phyloP scores from a whole-genome alignment of 1,140 invertebrate genomes.

The Neotoxoptera formosana region DNA sequence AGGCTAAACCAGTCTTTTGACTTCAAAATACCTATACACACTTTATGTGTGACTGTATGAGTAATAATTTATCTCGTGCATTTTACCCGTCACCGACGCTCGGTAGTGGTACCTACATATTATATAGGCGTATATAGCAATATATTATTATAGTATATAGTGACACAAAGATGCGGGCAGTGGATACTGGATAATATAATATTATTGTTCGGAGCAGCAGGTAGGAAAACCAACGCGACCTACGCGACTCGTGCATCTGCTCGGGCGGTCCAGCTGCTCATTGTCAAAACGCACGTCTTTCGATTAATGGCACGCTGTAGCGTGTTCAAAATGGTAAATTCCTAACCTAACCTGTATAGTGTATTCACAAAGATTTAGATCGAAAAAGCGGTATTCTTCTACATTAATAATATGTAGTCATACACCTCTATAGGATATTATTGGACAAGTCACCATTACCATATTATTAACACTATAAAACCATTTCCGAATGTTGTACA shows the following conservation, averaged over 20 bases:
- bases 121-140: no score
- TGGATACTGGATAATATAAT: not conserved
- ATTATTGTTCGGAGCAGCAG: not conserved
- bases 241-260: not conserved
- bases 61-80: not conserved
- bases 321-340: not conserved
- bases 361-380: not conserved
- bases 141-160: no score
- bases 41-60: not conserved
- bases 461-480: not conserved
- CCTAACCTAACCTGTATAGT: no score
- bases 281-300: not conserved
- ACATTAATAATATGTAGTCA: not conserved
- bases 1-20: not conserved
- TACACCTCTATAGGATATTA: not conserved
- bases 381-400: not conserved
- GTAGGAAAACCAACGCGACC: not conserved
- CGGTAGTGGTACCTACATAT: no score
- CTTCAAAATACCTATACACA: not conserved
- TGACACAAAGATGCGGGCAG: not conserved
- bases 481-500: not conserved
- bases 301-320: not conserved
- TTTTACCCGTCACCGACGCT: not conserved
- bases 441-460: not conserved
- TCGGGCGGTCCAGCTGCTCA: not conserved